Evolutionary conservation across 2,797 vertebrate species (phyloP), one percentile per base, ranked within the genome.

Genomic region (Allobates femoralis): DNA sequence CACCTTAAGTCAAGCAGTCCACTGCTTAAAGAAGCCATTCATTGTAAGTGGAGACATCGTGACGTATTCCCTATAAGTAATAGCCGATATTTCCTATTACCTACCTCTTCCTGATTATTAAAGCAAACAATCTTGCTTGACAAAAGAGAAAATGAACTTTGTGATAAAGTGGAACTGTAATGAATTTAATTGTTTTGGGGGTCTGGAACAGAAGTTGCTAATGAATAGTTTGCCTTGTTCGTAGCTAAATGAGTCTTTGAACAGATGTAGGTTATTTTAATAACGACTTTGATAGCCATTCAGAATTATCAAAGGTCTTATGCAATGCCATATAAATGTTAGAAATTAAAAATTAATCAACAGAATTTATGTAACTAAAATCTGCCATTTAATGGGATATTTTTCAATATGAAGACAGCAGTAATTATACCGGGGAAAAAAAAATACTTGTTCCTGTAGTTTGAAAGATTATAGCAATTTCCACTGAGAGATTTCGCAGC

Each of bases 391-490:
- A 97, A 98, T 96, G 95, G 95, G 95, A 96, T 96, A 97, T 97
- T 98, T 98, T 98, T 98, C 97, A 98, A 96, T 96, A 96, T 96
- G 95, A 96, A 94, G 96, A 96, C 96, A 97, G 95, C 94, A 97
- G 96, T 98, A 98, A 99, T 98, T 98, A 98, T 95, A 94, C 93
- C 76, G 83, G 41, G 18, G 41, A 46, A 46, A 46, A 93, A 95
- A 95, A 97, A 97, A 96, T 96, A 96, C 95, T 96, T 95, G 89
- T 96, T 96, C 96, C 96, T 91, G 95, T 96, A 96, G 96, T 96
- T 97, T 97, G 95, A 96, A 96, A 95, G 96, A 99, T 99, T 98
- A 97, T 95, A 97, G 96, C 96, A 97, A 98, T 97, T 98, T 99
- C 97, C 95, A 97, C 98, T 94, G 94, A 96, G 96, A 97, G 97